These are phyloP conservation scores for Phyto melanocephala DNA, from an alignment of 2,888 invertebrate genomes.

Conservation along the genomic window DNA sequence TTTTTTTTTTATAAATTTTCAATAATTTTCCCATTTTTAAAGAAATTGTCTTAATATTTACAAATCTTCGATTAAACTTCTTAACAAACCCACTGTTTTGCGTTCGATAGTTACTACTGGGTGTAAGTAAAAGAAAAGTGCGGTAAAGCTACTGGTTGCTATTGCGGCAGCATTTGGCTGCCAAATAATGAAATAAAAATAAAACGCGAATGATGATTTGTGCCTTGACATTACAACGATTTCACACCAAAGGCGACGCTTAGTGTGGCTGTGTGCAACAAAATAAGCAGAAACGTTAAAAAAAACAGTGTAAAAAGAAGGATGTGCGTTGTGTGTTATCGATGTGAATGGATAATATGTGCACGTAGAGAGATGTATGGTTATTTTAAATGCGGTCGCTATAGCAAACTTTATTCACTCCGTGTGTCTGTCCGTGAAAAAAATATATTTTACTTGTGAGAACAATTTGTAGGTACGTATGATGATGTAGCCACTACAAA, in stretches of 20 bases:
- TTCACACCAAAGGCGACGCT: conserved; percentile 64
- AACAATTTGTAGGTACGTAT: conserved; percentile 14
- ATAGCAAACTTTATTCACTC: conserved; percentile 37
- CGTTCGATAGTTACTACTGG: background rate
- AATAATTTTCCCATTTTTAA: no score
- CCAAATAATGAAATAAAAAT: conserved; percentile 41
- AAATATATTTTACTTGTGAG: conserved; percentile 30
- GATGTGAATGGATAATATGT: conserved; percentile 53
- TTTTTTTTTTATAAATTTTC: no score
- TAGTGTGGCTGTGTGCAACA: conserved; percentile 40
- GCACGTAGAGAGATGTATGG: conserved; percentile 56
- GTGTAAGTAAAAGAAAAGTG: conserved; percentile 29
- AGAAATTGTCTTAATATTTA: no score
- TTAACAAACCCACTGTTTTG: conserved; percentile 1
- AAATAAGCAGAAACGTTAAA: background rate
- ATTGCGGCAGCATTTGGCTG: conserved; percentile 28
- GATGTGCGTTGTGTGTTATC: conserved; percentile 52
- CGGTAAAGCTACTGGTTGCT: conserved; percentile 63
- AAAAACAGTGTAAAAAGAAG: conserved; percentile 32
- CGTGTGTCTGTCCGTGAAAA: conserved; percentile 6
- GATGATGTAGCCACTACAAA: no score
- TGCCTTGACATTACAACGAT: conserved; percentile 66
- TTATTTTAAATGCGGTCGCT: conserved; percentile 55
- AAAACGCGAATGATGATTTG: conserved; percentile 61
- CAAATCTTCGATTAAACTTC: no score